Base-by-base conservation (phyloP, 1,140 invertebrate genomes). In the Drosophila kurseongensis region DNA sequence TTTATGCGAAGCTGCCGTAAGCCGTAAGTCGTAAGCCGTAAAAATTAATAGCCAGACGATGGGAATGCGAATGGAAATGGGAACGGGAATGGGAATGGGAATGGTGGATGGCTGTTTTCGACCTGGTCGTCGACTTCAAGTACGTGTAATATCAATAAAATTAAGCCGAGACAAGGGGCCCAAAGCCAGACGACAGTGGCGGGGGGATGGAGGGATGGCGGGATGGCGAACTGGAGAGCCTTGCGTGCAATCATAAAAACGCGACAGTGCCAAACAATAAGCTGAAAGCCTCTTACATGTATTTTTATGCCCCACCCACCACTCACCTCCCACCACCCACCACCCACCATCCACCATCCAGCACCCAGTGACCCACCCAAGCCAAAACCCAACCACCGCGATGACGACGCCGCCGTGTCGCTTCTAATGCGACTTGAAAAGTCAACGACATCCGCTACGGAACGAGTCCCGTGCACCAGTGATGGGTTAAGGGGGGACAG, bases 81-180 rank as follows among this genome's bases (percentile, higher is more conserved):
- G 12, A 9, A 5, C 35, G 27, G 3, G n/a, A 13, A 29, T 7
- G 12, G 18, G 68, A 27, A 3, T 18, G 13, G 2, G 13, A 32
- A 18, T 23, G 12, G 18, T 63, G 29, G 29, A 29, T 32, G 60
- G 36, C 66, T 72, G 68, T 58, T 75, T 50, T 65, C 71, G 72
- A 75, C 71, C 72, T 75, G 73, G 47, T 73, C 59, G 40, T 57
- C 59, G 48, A 57, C 66, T 65, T 79, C 71, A 86, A 88, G 82
- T 89, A 76, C 57, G 83, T 82, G 84, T 84, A 89, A 88, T 88
- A 88, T 83, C 79, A 88, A 88, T 88, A 88, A 88, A 89, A 88
- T 89, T 79, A 88, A 83, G 84, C 84, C 62, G 66, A 67, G 63
- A 57, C 69, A 75, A 75, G 71, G 52, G 73, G n/a, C 32, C 38